A percentile compares a stretch with the other conserved stretches of the same genome.
These are phyloP conservation scores for Lypha dubia DNA, from an alignment of 2,888 invertebrate genomes.

Conservation along the genomic window DNA sequence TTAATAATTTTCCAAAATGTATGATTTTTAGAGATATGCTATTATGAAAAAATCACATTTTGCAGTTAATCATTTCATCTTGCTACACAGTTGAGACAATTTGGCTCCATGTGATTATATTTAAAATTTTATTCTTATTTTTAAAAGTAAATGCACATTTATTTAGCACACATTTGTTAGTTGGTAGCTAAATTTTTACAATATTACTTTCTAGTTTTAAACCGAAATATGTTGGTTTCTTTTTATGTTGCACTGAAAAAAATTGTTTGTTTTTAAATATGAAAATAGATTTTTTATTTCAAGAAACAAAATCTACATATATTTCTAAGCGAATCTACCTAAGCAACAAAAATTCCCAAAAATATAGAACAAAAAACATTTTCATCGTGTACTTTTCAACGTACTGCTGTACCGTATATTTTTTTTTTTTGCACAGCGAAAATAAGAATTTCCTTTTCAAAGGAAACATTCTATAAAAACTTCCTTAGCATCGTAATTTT, in stretches of 20 bases:
- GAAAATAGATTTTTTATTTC: background rate
- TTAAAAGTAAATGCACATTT: background rate
- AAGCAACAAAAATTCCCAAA: no score
- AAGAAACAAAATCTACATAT: background rate
- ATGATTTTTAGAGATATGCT: no score
- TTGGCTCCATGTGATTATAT: no score
- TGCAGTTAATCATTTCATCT: no score
- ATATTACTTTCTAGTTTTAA: background rate
- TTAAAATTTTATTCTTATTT: no score
- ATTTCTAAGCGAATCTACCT: background rate
- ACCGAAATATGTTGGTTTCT: background rate
- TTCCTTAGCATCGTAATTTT: constrained; percentile 44
- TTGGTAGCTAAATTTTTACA: background rate
- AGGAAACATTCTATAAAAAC: constrained; percentile 47
- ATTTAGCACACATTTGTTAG: constrained; percentile 29
- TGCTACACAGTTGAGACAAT: no score
- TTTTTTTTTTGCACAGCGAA: background rate
- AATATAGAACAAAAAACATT: background rate
- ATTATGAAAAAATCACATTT: no score
- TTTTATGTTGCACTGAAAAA: background rate
- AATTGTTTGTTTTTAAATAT: background rate
- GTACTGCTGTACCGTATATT: background rate
- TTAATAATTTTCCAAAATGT: no score
- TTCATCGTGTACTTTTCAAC: background rate
- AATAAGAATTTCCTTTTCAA: background rate